A percentile compares a stretch with the other conserved stretches of the same genome.
Evolutionary conservation across 2,888 invertebrate genomes (phyloP).

Genomic region (Linyphia triangularis): DNA sequence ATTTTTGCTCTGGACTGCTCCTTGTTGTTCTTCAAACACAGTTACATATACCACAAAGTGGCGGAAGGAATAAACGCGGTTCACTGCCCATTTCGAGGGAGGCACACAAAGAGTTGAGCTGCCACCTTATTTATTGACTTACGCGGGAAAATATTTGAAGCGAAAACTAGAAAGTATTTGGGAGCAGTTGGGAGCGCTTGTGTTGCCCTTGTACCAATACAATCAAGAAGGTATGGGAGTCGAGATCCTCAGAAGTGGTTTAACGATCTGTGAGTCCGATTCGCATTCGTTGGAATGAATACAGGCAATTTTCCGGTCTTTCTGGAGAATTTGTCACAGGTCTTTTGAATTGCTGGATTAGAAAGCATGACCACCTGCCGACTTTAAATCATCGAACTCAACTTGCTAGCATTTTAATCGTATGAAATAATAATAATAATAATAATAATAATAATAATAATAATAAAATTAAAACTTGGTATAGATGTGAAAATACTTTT

Average conservation of each 20-base stretch:
- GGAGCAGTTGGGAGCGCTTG: no score
- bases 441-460: no score
- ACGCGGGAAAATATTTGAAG: neutral
- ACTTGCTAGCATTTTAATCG: no score
- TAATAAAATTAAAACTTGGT: no score
- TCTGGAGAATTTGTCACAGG: neutral
- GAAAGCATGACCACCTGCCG: neutral
- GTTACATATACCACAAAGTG: neutral
- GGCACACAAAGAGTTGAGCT: neutral
- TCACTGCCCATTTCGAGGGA: slow-evolving; percentile 10
- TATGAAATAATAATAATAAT: no score
- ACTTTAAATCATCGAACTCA: no score
- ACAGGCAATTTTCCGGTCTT: slow-evolving; percentile 13
- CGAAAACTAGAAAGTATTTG: neutral
- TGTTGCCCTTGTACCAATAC: no score
- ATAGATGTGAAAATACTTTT: no score
- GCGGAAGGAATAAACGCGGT: slow-evolving; percentile 35
- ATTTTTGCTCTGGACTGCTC: neutral
- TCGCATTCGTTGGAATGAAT: slow-evolving; percentile 1
- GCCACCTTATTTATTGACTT: neutral
- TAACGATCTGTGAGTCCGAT: slow-evolving; percentile 49
- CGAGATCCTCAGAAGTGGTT: neutral
- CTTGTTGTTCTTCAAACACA: neutral
- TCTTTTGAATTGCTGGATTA: neutral
- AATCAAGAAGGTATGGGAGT: neutral